A percentile compares a stretch with the other conserved stretches of the same genome.
Conservation (phyloP, 2,797 vertebrate species). For the Rhynchotus rufescens region DNA sequence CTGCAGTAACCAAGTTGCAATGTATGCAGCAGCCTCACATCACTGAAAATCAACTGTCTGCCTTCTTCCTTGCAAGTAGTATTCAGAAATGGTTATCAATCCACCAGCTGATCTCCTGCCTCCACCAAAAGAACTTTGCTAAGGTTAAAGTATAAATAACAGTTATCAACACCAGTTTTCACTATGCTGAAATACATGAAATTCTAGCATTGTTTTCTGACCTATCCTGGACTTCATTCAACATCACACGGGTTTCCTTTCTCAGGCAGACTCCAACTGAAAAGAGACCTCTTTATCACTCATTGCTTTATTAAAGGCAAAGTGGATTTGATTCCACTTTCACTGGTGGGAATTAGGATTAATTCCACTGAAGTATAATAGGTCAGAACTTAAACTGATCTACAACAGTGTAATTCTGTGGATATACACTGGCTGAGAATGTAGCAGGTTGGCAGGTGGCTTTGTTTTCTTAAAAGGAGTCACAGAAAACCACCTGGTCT, state of each 20-base stretch:
- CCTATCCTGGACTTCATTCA: not conserved
- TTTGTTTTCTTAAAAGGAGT: not conserved
- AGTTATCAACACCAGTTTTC: not conserved
- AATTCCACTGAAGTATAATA: constrained; percentile 41
- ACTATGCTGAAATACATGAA: not conserved
- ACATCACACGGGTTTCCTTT: not conserved
- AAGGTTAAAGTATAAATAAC: not conserved
- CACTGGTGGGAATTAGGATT: constrained; percentile 56
- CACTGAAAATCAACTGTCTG: not conserved
- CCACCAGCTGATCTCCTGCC: not conserved
- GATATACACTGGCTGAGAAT: constrained; percentile 19
- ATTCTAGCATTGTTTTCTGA: not conserved
- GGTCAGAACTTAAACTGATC: constrained; percentile 59
- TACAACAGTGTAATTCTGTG: not conserved
- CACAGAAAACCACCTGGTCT: not conserved
- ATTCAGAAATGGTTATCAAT: not conserved
- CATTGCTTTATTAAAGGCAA: constrained; percentile 4
- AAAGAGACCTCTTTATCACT: constrained; percentile 6
- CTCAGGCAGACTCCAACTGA: not conserved
- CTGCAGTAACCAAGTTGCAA: fast-evolving
- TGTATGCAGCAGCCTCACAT: not conserved
- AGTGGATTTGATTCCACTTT: constrained; percentile 32
- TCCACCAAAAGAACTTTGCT: not conserved
- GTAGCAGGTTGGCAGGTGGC: not conserved
- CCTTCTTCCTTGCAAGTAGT: not conserved